Base-by-base conservation (phyloP, 2,888 invertebrate genomes). In the Seira sanloemensis region DNA sequence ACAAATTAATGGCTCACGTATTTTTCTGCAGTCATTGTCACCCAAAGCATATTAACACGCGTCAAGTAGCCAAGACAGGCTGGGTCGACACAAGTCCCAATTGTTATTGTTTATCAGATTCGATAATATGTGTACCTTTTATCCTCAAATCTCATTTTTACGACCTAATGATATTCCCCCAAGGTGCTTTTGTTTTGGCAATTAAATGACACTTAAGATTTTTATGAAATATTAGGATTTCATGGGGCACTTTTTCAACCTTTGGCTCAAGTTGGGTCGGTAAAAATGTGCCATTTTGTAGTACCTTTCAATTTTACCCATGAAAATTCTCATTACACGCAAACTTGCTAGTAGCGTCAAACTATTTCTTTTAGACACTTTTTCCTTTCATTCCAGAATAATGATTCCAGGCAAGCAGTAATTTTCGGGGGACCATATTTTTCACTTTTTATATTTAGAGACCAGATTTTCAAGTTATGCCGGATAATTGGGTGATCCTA, bases 1-100 rank as follows among this genome's bases (percentile, higher is more conserved):
- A 84, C 84, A 84, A 78, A 84, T 84, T 84, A 66, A 18, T 78
- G 75, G 74, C 78, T 62, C 80, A 19, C 18, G 16, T 26, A 16
- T 58, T 58, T 58, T 18, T 7, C 16, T 58, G 58, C 58, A 9
- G 9, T 58, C n/a, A 58, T 58, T 58, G 58, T 58, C 12, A 37
- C 5, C n/a, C n/a, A 16, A 9, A 9, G 58, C 58, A 37, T 12
- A 9, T 58, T 58, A 58, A 7, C 58, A 58, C 68, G 26, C 68
- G 66, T 23, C 24, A 66, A 7, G 9, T 9, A 24, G 66, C 9
- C 66, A 66, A 23, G 66, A n/a, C n/a, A n/a, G n/a, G n/a, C n/a
- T n/a, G n/a, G n/a, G n/a, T n/a, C n/a, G 58, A 58, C 58, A 58
- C 58, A 7, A 9, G 9, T n/a, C n/a, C n/a, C n/a, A n/a, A n/a